Evolutionary conservation across 2,797 vertebrate genomes (phyloP), one percentile per base, ranked within the genome.

Genomic region (Mormyrops boulengeri): DNA sequence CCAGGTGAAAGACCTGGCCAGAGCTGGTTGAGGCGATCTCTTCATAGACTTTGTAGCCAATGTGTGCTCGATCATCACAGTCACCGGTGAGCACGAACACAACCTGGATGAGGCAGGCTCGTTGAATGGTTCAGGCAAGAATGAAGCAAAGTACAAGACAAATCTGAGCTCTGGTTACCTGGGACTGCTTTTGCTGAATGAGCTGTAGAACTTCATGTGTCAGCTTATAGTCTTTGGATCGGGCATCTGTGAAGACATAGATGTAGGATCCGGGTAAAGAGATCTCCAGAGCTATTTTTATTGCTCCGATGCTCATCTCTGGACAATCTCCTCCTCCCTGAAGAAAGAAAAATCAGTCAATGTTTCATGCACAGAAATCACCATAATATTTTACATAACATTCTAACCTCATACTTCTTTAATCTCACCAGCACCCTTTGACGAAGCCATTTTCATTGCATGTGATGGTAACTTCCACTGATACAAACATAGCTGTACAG

Each of bases 21-120:
- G 99, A 99, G 93, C 99, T 99, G 34, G 99, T 99, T 22, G 99
- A 99, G 57, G 98, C 99, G 8, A 99, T 99, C 95, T 99, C 99
- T 94, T 99, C 99, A 30, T 99, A 99, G 47, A 95, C 98, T 92
- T 97, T 99, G 93, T 99, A 99, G 91, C 99, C 98, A 3, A 97
- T 94, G 88, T 99, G 99, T 77, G 92, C 93, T 92, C 98, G 96
- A 89, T 99, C 99, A 93, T 99, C 98, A 92, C 98, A 99, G 93
- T 99, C 99, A 88, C 99, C 98, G 2, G 98, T 99, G 91, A 99
- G 94, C 91, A 99, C 99, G 95, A 99, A 99, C 47, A 99, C 99
- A 91, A 99, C 98, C 98, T 99, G 91, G 7, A 77, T 19, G 88
- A 89, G 49, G 92, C 84, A 91, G 50, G 30, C 52, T 38, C 34